phyloP scores from a whole-genome alignment of 2,888 invertebrate genomes.

The Sthenelais limicola region DNA sequence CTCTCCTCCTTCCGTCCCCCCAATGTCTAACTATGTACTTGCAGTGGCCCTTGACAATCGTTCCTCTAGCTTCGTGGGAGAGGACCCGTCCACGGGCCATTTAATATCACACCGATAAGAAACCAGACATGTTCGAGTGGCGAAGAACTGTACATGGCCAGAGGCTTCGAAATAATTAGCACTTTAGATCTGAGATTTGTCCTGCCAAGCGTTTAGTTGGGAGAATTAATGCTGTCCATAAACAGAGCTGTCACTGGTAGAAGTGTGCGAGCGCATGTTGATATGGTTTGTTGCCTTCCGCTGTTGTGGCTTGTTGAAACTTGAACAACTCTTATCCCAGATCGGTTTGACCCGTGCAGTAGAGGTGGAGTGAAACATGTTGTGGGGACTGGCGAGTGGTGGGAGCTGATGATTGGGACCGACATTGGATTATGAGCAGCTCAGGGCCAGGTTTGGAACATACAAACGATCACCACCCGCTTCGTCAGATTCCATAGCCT shows the following conservation, averaged over 20 bases:
- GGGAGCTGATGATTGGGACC: conserved; percentile 5
- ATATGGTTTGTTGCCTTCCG: conserved; percentile 22
- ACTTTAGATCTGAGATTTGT: too few species aligned
- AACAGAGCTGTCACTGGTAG: too few species aligned
- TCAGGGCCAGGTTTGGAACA: neutral
- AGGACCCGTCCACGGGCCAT: conserved; percentile 5
- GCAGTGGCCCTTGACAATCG: conserved; percentile 28
- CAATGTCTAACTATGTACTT: too few species aligned
- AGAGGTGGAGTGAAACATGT: neutral
- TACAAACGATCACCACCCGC: neutral
- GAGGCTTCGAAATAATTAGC: too few species aligned
- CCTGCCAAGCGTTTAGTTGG: too few species aligned
- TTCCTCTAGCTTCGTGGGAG: conserved; percentile 18
- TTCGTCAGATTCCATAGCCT: neutral
- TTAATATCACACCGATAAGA: conserved; percentile 12
- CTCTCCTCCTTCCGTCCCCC: too few species aligned
- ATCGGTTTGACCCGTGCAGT: conserved; percentile 21
- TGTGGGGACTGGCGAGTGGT: neutral
- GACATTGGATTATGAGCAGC: conserved; percentile 9
- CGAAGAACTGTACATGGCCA: too few species aligned
- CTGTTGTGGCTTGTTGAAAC: conserved; percentile 22
- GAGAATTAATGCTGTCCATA: too few species aligned
- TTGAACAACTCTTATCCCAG: conserved; percentile 30
- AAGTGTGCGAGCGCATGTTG: too few species aligned
- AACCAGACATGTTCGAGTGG: too few species aligned